Evolutionary conservation across 1,140 invertebrate genomes (phyloP).

Genomic region (Luehdorfia chinensis): DNA sequence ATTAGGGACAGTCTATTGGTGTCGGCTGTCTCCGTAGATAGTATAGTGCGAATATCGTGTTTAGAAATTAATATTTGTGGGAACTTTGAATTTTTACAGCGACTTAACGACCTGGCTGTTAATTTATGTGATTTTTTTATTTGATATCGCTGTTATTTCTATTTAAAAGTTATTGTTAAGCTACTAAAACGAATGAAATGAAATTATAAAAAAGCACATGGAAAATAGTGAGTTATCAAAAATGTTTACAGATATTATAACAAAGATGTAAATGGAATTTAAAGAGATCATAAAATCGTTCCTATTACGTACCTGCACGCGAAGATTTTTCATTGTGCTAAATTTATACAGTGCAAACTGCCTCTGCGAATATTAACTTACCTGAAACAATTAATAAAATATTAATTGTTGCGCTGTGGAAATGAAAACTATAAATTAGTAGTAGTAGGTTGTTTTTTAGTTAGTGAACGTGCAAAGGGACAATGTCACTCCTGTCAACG

Average conservation of each 20-base stretch:
- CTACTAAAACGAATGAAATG: background rate
- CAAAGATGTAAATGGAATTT: no score
- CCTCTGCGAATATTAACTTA: conserved; percentile 15
- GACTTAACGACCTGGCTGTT: background rate
- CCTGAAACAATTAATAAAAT: conserved; percentile 30
- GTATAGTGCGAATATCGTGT: conserved; percentile 36
- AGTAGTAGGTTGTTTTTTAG: no score
- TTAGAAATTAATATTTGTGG: no score
- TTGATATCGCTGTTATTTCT: background rate
- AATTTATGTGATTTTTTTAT: background rate
- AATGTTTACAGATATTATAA: no score
- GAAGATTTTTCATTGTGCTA: background rate
- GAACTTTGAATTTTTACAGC: background rate
- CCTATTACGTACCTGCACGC: background rate
- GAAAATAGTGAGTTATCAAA: no score
- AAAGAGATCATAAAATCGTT: no score
- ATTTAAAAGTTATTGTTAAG: background rate
- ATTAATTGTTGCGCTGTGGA: background rate
- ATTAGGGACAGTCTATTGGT: conserved; percentile 61
- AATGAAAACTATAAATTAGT: background rate
- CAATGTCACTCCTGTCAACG: background rate
- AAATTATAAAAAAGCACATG: background rate
- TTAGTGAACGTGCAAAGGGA: background rate
- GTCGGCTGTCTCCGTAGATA: conserved; percentile 37
- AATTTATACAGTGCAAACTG: background rate